A percentile compares a stretch with the other conserved stretches of the same genome.
Evolutionary conservation across 2,888 invertebrate species (phyloP).

Genomic region (Deroplatys truncata): DNA sequence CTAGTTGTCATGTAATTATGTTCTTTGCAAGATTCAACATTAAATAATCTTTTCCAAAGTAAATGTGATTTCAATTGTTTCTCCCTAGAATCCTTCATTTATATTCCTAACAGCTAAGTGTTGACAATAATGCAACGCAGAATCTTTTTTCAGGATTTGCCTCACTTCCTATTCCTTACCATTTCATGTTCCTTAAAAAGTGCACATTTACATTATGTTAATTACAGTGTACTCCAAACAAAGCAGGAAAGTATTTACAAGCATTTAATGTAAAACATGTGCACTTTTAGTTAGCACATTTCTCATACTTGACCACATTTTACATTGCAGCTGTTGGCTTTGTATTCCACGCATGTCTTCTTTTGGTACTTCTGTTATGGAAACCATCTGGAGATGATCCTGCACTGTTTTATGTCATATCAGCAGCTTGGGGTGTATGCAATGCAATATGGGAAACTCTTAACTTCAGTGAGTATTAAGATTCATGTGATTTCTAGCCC

Average conservation of each 20-base stretch:
- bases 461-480: slow-evolving; percentile 43
- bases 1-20: too few species aligned
- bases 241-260: background rate
- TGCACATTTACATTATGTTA: too few species aligned
- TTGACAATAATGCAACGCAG: too few species aligned
- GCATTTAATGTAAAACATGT: background rate
- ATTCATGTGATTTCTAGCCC: background rate
- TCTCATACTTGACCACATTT: background rate
- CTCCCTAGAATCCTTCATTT: too few species aligned
- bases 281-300: background rate
- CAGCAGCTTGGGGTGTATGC: slow-evolving; percentile 83
- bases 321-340: slow-evolving; percentile 64
- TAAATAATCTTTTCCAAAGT: too few species aligned
- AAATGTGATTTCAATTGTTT: too few species aligned
- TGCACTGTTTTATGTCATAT: slow-evolving; percentile 76
- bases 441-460: slow-evolving; percentile 80
- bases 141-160: too few species aligned
- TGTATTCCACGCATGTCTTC: slow-evolving; percentile 72
- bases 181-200: too few species aligned
- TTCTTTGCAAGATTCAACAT: too few species aligned
- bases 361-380: slow-evolving; percentile 74
- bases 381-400: slow-evolving; percentile 76
- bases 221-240: background rate
- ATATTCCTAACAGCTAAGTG: too few species aligned
- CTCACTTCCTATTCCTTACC: too few species aligned